A percentile compares a stretch with the other conserved stretches of the same genome.
These are phyloP conservation scores for Sylvia borin DNA, from an alignment of 2,797 vertebrate genomes.

Conservation along the genomic window DNA sequence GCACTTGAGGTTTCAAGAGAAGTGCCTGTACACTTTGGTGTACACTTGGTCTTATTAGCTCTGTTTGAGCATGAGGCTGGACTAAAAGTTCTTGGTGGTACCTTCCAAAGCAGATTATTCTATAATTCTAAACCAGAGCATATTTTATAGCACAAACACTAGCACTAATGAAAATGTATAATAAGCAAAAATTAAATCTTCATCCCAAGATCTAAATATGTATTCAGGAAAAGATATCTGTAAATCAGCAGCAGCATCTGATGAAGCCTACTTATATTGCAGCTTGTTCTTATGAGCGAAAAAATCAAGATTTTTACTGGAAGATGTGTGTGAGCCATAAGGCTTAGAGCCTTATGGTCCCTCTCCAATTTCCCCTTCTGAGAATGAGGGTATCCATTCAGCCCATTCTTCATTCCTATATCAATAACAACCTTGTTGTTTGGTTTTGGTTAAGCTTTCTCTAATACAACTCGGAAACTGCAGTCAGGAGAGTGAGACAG, in stretches of 20 bases:
- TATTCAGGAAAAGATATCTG: not conserved
- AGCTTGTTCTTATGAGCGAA: not conserved
- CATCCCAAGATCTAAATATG: not conserved
- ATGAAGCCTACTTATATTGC: not conserved
- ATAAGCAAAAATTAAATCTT: not conserved
- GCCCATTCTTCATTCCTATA: not conserved
- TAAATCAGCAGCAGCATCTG: not conserved
- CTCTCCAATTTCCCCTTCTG: not conserved
- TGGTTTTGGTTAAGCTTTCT: not conserved
- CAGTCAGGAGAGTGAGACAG: not conserved
- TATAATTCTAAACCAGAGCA: not conserved
- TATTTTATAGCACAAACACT: not conserved
- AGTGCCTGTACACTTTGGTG: not conserved
- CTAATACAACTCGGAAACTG: not conserved
- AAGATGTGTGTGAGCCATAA: not conserved
- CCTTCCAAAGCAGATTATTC: not conserved
- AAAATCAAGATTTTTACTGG: not conserved
- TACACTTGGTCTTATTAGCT: not conserved
- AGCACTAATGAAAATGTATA: not conserved
- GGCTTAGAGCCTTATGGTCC: not conserved
- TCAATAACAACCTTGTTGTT: not conserved
- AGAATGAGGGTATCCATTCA: not conserved
- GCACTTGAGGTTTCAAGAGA: not conserved
- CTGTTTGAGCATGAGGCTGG: not conserved
- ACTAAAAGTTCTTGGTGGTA: not conserved